Conservation (phyloP, 2,797 vertebrate genomes). For the Pipistrellus nathusii region DNA sequence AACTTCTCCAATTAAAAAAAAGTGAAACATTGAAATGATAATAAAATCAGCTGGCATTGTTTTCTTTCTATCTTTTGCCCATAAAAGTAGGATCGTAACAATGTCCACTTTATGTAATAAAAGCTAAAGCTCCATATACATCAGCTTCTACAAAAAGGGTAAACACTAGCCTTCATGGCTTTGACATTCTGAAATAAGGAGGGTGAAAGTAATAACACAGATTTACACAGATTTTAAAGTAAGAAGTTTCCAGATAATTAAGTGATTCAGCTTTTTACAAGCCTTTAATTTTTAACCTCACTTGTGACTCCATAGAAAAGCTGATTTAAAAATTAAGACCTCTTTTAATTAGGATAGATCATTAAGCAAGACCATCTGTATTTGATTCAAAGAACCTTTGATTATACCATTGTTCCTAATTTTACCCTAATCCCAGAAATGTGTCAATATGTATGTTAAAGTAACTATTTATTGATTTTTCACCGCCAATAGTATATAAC, state of each 20-base stretch:
- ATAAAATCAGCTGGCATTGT: background rate
- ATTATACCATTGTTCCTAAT: slow-evolving; percentile 38
- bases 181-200: slow-evolving; percentile 54
- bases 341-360: slow-evolving; percentile 43
- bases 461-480: slow-evolving; percentile 46
- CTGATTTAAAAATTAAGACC: slow-evolving; percentile 21
- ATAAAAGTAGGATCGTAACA: background rate
- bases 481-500: background rate
- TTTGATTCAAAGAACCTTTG: slow-evolving; percentile 18
- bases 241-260: slow-evolving; percentile 7
- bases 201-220: background rate
- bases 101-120: background rate
- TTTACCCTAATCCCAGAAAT: slow-evolving; percentile 53
- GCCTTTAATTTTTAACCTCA: background rate
- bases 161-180: slow-evolving; percentile 33
- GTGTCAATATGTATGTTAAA: slow-evolving; percentile 1
- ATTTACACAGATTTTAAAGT: background rate
- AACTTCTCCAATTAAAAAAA: background rate
- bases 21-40: background rate
- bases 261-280: slow-evolving; percentile 43
- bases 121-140: background rate
- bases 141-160: background rate
- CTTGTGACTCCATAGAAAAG: background rate
- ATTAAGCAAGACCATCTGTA: background rate
- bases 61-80: background rate